phyloP scores from a whole-genome alignment of 2,797 vertebrate species.

The Martes flavigula region DNA sequence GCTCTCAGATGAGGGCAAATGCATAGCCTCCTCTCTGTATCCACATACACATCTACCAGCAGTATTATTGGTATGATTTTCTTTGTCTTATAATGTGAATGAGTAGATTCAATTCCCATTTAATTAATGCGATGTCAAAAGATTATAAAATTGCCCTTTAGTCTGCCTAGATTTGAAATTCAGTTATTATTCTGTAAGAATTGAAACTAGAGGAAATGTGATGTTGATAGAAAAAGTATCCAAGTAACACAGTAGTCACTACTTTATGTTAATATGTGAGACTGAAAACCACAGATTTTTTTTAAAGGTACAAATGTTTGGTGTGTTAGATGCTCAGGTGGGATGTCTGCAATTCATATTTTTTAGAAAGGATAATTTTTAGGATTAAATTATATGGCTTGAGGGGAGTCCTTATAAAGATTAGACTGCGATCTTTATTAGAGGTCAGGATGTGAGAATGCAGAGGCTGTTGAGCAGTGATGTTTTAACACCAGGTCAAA shows the following conservation, averaged over 20 bases:
- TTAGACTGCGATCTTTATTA: conserved; percentile 71
- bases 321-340: conserved; percentile 46
- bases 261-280: neutral
- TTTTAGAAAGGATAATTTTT: conserved; percentile 46
- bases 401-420: conserved; percentile 65
- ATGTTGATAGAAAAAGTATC: neutral
- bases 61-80: neutral
- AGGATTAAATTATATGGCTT: conserved; percentile 67
- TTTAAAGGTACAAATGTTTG: conserved; percentile 43
- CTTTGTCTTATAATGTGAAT: neutral
- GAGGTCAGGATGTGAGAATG: conserved; percentile 53
- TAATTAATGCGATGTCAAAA: neutral
- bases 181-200: neutral
- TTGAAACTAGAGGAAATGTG: neutral
- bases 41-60: neutral
- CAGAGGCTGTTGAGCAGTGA: neutral
- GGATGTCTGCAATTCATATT: conserved; percentile 78
- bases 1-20: conserved; percentile 11
- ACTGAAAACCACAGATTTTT: conserved; percentile 23
- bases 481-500: conserved; percentile 20
- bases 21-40: neutral
- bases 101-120: neutral
- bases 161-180: conserved; percentile 16
- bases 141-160: neutral
- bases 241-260: neutral